phyloP scores from a whole-genome alignment of 2,113 vertebrate species.

The Mormyrus iriodes region DNA sequence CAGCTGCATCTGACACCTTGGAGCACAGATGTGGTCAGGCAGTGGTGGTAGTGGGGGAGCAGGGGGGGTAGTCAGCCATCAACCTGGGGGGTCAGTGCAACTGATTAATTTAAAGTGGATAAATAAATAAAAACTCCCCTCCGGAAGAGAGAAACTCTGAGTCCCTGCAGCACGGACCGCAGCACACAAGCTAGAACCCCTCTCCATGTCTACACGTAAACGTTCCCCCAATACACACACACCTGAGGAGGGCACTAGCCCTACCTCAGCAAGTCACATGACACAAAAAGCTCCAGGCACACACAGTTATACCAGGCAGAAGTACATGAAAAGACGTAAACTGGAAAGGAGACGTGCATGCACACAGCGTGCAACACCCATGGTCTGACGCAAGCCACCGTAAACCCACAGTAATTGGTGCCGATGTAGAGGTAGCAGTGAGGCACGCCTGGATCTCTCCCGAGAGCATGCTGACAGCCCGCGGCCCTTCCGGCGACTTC shows the following conservation, averaged over 20 bases:
- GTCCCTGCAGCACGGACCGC: background rate
- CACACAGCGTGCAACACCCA: background rate
- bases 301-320: background rate
- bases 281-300: background rate
- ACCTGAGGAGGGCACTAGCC: background rate
- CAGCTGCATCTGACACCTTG: too few relatives aligned
- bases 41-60: background rate
- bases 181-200: background rate
- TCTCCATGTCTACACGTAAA: background rate
- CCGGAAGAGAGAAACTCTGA: background rate
- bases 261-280: background rate
- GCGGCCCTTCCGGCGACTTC: background rate
- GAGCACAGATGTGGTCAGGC: too few relatives aligned
- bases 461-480: background rate
- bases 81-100: background rate
- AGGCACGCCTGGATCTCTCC: background rate
- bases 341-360: background rate
- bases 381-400: conserved; percentile 16
- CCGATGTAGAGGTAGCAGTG: background rate
- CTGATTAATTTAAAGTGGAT: background rate
- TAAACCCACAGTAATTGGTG: conserved; percentile 18
- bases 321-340: background rate
- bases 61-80: too few relatives aligned
- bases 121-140: background rate
- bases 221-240: too few relatives aligned